Conservation (phyloP, 2,888 invertebrate genomes). For the Saturnia japonica region DNA sequence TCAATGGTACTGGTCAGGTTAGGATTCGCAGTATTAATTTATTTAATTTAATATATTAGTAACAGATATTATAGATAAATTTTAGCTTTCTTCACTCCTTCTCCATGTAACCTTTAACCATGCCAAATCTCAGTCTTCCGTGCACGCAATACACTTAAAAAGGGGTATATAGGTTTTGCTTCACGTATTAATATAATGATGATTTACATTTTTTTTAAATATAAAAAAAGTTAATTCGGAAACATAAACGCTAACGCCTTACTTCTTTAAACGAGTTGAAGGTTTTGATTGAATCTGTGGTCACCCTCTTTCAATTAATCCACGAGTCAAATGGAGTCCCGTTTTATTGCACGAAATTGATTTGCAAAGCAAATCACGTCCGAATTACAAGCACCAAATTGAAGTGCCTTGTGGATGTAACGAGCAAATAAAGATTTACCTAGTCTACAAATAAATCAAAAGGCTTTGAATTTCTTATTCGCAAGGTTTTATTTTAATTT, state of each 20-base stretch:
- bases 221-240: background rate
- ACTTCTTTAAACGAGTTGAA: slow-evolving; percentile 31
- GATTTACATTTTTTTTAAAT: too few relatives aligned
- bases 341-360: slow-evolving; percentile 49
- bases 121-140: too few relatives aligned
- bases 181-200: too few relatives aligned
- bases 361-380: slow-evolving; percentile 50
- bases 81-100: too few relatives aligned
- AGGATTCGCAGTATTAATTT: too few relatives aligned
- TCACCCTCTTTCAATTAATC: slow-evolving; percentile 63
- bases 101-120: too few relatives aligned
- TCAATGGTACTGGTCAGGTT: too few relatives aligned
- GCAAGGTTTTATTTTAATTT: background rate
- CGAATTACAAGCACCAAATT: slow-evolving; percentile 44
- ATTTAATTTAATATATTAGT: too few relatives aligned
- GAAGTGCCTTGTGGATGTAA: slow-evolving; percentile 37
- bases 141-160: too few relatives aligned
- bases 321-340: slow-evolving; percentile 47
- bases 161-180: too few relatives aligned
- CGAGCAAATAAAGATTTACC: slow-evolving; percentile 23
- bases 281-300: slow-evolving; percentile 48
- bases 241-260: slow-evolving; percentile 25
- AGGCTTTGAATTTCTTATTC: background rate
- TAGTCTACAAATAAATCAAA: background rate
- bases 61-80: too few relatives aligned